Conservation (phyloP, 23 tunicate species). For the Botrylloides violaceus region DNA sequence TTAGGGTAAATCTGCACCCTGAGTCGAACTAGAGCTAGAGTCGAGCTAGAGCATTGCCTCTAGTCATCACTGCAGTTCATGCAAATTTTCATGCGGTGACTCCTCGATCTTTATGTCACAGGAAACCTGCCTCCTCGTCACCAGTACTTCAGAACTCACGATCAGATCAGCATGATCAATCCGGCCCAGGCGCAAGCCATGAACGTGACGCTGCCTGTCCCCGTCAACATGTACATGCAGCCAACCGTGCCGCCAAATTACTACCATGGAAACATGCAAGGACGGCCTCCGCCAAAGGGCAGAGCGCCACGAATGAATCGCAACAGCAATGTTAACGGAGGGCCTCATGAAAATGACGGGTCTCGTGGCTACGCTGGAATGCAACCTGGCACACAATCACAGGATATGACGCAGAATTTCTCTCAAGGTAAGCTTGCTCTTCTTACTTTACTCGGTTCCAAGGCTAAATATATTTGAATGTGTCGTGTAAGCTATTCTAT, state of each 20-base stretch:
- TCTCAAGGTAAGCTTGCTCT: conserved; percentile 57
- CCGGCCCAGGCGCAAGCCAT: conserved; percentile 78
- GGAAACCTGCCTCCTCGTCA: conserved; percentile 83
- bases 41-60: too few species aligned
- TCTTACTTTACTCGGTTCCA: too few species aligned
- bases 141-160: conserved; percentile 92
- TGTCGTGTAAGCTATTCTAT: neutral
- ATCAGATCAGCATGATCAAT: conserved; percentile 95
- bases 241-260: conserved; percentile 90
- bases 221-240: conserved; percentile 94
- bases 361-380: conserved; percentile 22
- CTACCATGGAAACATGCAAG: conserved; percentile 73
- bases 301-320: conserved; percentile 88
- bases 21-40: too few species aligned
- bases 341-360: conserved; percentile 34
- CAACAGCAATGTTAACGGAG: conserved; percentile 29
- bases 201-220: conserved; percentile 78
- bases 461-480: neutral
- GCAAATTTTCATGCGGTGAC: too few species aligned
- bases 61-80: too few species aligned
- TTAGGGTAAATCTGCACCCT: too few species aligned
- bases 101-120: too few species aligned
- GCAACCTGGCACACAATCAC: conserved; percentile 70
- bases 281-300: conserved; percentile 59
- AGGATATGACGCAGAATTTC: conserved; percentile 97